phyloP scores from a whole-genome alignment of 2,797 vertebrate species.

The Rhynchotus rufescens region DNA sequence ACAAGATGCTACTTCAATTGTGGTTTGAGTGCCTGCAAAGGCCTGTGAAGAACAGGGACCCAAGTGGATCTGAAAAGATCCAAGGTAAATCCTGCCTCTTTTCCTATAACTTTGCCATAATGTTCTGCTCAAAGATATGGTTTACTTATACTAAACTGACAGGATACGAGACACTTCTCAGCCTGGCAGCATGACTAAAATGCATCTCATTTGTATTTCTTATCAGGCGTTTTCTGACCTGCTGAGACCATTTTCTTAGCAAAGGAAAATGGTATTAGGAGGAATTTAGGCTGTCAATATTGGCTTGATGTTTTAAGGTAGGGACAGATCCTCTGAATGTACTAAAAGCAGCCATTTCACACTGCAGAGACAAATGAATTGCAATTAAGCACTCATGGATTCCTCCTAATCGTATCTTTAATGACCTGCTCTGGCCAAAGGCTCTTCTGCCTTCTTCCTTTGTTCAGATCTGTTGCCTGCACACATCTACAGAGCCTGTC shows the following conservation, averaged over 20 bases:
- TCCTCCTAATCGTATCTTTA: background rate
- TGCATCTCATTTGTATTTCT: background rate
- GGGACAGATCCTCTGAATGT: background rate
- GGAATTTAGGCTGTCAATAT: rapidly evolving
- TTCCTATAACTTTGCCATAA: background rate
- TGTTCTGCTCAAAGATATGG: background rate
- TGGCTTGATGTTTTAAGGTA: background rate
- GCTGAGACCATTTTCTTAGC: background rate
- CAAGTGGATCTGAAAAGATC: background rate
- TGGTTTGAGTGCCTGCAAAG: background rate
- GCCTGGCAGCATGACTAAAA: background rate
- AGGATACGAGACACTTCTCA: background rate
- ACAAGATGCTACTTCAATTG: background rate
- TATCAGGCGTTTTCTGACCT: background rate
- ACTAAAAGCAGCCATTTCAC: background rate
- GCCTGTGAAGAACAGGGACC: background rate
- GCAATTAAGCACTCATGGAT: background rate
- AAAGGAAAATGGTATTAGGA: background rate
- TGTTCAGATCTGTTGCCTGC: background rate
- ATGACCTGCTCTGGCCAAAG: background rate
- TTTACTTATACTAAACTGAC: background rate
- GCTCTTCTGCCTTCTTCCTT: background rate
- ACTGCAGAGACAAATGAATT: background rate
- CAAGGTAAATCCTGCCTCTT: background rate
- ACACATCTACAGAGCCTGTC: background rate